Base-by-base conservation (phyloP, 2,797 vertebrate genomes). In the Hippopotamyrus pictus region DNA sequence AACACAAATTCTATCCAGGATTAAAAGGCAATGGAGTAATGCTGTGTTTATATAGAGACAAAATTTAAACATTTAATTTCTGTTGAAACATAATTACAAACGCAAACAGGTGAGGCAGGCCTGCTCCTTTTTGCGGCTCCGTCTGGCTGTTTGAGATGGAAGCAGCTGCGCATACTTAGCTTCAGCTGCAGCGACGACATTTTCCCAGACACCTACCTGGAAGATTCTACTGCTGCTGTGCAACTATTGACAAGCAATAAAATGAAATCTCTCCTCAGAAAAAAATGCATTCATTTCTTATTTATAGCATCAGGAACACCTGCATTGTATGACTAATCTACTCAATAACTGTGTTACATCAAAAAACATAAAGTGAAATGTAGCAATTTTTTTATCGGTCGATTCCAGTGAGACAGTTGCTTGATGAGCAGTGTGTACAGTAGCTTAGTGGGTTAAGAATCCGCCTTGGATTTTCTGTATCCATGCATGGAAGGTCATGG, bases 21-120 rank as follows among this genome's bases (percentile, higher is more conserved):
- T 79, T 44, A 37, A 79, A 44, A 41, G 29, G 14, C 73, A 79
- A 33, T 69, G 37, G 17, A 76, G 73, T 19, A 76, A 76, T 37
- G 37, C 73, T 79, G 73, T 79, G 37, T 79, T 79, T 44, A 41
- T 79, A 79, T 79, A 17, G 73, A 79, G 73, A 44, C 37, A 79
- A 79, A 79, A 79, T 79, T 41, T 79, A 79, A 79, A 79, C 17
- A 79, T 76, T 79, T 44, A 79, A 79, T 37, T 79, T 37, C 73
- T 44, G 33, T 37, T 6, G 37, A 37, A 79, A 41, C 69, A 79
- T 11, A 79, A 79, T 79, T 79, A 79, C 33, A 44, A 79, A 37
- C 1, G 3, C 73, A 79, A 79, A 79, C 73, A 79, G 37, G 69
- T 76, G 29, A 76, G 33, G 17, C 33, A 19, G 37, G 29, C 17